Base-by-base conservation (phyloP, 2,888 invertebrate genomes). In the Deroplatys truncata region DNA sequence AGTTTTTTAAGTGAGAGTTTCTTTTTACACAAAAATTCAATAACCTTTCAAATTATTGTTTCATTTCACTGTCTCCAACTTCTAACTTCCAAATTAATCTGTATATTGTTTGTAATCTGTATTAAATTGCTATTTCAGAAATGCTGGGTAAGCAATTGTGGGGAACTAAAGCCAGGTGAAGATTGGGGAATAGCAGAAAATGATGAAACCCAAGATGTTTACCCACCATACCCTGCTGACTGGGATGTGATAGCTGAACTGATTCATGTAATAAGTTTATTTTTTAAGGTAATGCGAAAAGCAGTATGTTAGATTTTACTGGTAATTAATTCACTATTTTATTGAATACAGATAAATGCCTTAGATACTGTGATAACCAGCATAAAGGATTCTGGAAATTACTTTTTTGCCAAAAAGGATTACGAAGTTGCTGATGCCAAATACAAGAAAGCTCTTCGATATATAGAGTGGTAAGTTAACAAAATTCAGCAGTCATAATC, bases 161-260 rank as follows among this genome's bases (percentile, higher is more conserved):
- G 98, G 0, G 97, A 97, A 93, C 94, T 95, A 4, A 92, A 93
- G 89, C 93, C 93, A 0, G 95, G 94, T 0, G 94, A 95, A 90
- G 94, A 95, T 91, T 97, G 97, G 96, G 95, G 95, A 87, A 93
- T 96, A 35, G 94, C 94, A 90, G 96, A 97, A 92, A 94, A 94
- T 88, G 98, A 98, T 92, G 97, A 95, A 43, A 96, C 97, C 0
- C 93, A 93, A 13, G 98, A 98, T 93, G 92, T 94, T 9, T 95
- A 96, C 92, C 97, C 98, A 0, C 96, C 97, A 8, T 97, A 96
- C 94, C 98, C 98, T 0, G 95, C 95, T 90, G 98, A 98, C 93
- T 96, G 96, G 95, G 94, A 95, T 13, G 82, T 5, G 90, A 91
- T 91, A 89, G 90, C 35, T 88, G 84, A 43, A 43, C 43, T 43